Evolutionary conservation across 2,797 vertebrate genomes (phyloP), one percentile per base, ranked within the genome.

Genomic region (Pelochelys cantorii): DNA sequence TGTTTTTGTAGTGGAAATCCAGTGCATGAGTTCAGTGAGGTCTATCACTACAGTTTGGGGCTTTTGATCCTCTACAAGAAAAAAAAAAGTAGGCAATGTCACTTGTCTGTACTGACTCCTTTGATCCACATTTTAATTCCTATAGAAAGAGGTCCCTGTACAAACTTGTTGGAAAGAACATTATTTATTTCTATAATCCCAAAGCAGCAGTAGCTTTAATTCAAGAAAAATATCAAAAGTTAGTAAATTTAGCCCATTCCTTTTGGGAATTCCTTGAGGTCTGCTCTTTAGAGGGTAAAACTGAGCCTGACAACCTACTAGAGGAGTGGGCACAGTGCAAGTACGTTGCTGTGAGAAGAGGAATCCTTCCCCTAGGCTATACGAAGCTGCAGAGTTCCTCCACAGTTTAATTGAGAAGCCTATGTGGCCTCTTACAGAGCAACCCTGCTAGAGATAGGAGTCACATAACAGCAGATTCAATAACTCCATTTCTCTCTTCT

Each of bases 71-170:
- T 52, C 71, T 74, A 31, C 55, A 52, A 3, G 10, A 52, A 81
- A 90, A 90, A 34, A 71, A 78, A 71, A 82, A 78, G 18, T 79
- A 65, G 53, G 2, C 14, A 17, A 53, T 74, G 22, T 87, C 65
- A 90, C 60, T 91, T 90, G 1, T 52, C 42, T 77, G 14, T 92
- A 56, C 7, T 20, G 11, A 87, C 3, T 82, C 7, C 12, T 93
- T 94, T 34, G 25, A 86, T 59, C 52, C 17, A 27, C 57, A 80
- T 42, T 86, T 74, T 89, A 62, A 88, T 71, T 95, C 90, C 31
- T 89, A 31, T 4, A 52, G 83, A 90, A 84, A 9, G 25, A 90
- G 2, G 3, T 85, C 37, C 29, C 83, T 68, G 17, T 27, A 60
- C 87, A 25, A 55, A 85, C 37, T 18, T 68, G 57, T 31, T 31